Conservation (phyloP, 2,797 vertebrate genomes). For the Crax fasciolata region DNA sequence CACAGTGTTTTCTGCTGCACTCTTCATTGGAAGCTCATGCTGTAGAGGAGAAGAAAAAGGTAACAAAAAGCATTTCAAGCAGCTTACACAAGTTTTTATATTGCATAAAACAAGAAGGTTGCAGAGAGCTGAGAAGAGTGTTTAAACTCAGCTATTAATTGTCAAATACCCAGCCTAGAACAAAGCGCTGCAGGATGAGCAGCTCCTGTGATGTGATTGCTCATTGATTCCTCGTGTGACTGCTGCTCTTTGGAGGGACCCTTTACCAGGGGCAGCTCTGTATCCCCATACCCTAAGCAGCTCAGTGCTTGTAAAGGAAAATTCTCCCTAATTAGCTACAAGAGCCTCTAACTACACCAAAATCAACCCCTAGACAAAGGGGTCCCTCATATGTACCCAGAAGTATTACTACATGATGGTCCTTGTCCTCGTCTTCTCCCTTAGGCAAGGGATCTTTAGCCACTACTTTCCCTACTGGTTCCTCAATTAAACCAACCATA, state of each 20-base stretch:
- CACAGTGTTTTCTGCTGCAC: background rate
- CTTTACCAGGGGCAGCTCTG: background rate
- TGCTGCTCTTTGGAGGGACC: background rate
- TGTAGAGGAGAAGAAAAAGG: conserved; percentile 10
- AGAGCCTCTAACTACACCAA: background rate
- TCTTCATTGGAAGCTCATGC: background rate
- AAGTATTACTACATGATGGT: background rate
- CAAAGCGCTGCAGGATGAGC: background rate
- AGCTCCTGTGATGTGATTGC: accelerated
- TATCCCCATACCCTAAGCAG: background rate
- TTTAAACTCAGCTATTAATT: background rate
- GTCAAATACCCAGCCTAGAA: background rate
- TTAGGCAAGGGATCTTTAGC: background rate
- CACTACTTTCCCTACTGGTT: background rate
- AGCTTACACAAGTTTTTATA: background rate
- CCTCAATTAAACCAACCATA: background rate
- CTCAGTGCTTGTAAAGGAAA: accelerated
- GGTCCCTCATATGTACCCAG: background rate
- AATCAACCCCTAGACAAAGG: background rate
- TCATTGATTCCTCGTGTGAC: background rate
- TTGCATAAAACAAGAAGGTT: background rate
- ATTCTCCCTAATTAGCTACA: background rate
- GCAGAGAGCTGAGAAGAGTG: background rate
- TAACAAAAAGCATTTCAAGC: background rate
- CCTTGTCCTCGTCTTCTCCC: background rate